Base-by-base conservation (phyloP, 1,140 invertebrate species). In the Diorhabda carinulata region DNA sequence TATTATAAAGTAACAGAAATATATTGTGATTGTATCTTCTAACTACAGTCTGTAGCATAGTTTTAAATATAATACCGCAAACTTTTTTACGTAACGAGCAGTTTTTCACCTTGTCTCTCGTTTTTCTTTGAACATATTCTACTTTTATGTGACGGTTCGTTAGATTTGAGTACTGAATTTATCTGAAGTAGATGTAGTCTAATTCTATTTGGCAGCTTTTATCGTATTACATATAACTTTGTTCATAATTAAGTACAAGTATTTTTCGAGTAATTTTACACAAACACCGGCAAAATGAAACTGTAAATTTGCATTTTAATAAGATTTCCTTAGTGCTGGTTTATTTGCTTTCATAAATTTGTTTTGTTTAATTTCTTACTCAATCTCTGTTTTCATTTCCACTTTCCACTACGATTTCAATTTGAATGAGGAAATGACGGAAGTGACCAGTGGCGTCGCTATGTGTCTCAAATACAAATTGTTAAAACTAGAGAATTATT, bases 241-340 rank as follows among this genome's bases (percentile, higher is more conserved):
- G 71, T 72, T 70, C 68, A 69, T 69, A 72, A 72, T 72, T 72
- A 72, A 60, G 64, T 68, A 67, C 64, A 72, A 72, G 67, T 64
- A 62, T 69, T 69, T 72, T 72, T 69, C 60, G 56, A 67, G 61
- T 72, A 63, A 69, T 69, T 72, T 68, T 56, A 65, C 58, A 64
- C 56, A 60, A 64, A 67, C 65, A 72, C 56, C 47, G 47, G 64
- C 56, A 65, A 43, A 65, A 65, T 65, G 64, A 65, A 65, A 65
- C 64, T 57, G 64, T 65, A 65, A 65, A 65, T 65, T 65, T 65
- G 64, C 64, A 65, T 57, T 58, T 65, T 65, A 65, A 65, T 65
- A 65, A 65, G 52, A 65, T 65, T 65, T 57, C 6, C 56, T 25
- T 57, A 42, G 47, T 57, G 64, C 64, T 52, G n/a, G 43, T 65